Base-by-base conservation (phyloP, 35 echinoderm and acorn worm species). In the Heliocidaris erythrogramma region DNA sequence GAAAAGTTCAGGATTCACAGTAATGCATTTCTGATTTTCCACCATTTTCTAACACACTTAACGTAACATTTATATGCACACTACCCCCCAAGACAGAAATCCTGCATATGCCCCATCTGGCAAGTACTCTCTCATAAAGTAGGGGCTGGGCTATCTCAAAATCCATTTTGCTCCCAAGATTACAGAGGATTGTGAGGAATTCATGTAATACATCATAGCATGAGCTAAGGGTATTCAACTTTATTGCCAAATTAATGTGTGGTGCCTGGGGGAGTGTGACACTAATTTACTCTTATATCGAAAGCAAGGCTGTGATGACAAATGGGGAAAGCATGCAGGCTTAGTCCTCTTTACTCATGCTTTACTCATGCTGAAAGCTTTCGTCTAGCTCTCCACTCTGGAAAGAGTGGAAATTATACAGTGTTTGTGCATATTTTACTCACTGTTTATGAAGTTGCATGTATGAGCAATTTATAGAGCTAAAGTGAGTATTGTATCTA, bases 181-280 rank as follows among this genome's bases (percentile, higher is more conserved):
- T 47, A 47, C 30, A 84, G n/a, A 16, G 14, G 14, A 84, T 18
- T 18, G 69, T 24, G 31, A 48, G 87, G 31, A 89, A 89, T 32
- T 48, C 87, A 32, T 89, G 47, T 89, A 89, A n/a, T 89, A 48
- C 87, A 89, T 89, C 30, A 32, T 27, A 47, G 30, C 87, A 48
- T 89, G 87, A 47, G 16, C 29, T 18, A n/a, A 47, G 14, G 87
- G 31, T 48, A 89, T 89, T 16, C 47, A 48, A 35, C 87, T 89
- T 89, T 27, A 78, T 78, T 78, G 65, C 47, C 12, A 31, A 89
- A 48, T 89, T 16, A 48, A 89, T 32, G 12, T 48, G 5, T n/a
- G 87, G 32, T 24, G 87, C 65, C 65, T 78, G 3, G 87, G 17
- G 86, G 87, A 89, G 87, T 32, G 87, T 89, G 87, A 89, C 87